Conservation (phyloP, 2,113 vertebrate genomes). For the Halichoerus grypus region DNA sequence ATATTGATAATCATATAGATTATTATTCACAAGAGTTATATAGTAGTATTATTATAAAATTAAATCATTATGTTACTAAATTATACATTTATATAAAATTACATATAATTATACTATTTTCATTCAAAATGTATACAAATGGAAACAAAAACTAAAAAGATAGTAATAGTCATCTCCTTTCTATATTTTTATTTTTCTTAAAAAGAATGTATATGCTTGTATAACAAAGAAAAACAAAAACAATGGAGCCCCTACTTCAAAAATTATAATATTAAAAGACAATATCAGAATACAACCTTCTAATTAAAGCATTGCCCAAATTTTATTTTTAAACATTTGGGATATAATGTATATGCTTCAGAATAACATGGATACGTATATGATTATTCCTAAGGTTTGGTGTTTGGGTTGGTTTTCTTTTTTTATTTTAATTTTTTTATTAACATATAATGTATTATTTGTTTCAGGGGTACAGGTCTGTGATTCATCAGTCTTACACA, state of each 20-base stretch:
- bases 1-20: not conserved
- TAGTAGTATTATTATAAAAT: not conserved
- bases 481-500: no score
- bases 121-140: not conserved
- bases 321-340: not conserved
- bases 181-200: slow-evolving; percentile 7
- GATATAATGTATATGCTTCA: not conserved
- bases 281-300: not conserved
- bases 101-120: not conserved
- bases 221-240: slow-evolving; percentile 37
- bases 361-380: not conserved
- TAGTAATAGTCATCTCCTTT: not conserved
- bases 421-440: no score
- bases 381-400: not conserved
- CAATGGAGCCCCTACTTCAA: not conserved
- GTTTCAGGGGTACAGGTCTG: no score
- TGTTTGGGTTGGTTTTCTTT: not conserved
- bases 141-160: not conserved
- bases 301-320: not conserved
- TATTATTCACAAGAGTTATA: not conserved
- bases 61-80: not conserved
- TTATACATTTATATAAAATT: not conserved
- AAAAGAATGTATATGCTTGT: not conserved
- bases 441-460: no score
- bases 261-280: not conserved